A percentile compares a stretch with the other conserved stretches of the same genome.
Evolutionary conservation across 2,888 invertebrate genomes (phyloP).

Genomic region (Patella caerulea): DNA sequence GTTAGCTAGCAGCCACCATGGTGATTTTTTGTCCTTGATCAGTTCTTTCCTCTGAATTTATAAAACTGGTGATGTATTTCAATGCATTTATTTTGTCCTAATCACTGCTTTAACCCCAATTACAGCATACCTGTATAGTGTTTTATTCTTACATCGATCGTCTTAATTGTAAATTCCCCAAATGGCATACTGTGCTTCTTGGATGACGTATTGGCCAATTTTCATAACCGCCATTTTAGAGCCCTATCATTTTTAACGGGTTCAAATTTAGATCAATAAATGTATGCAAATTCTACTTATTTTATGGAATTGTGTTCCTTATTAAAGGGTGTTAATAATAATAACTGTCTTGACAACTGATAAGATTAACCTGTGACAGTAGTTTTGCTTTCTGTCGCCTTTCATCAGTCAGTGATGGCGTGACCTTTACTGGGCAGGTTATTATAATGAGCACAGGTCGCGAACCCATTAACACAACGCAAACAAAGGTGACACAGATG

Average conservation of each 20-base stretch:
- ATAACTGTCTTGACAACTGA: no score
- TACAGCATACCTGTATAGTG: background rate
- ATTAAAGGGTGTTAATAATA: no score
- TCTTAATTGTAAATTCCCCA: conserved; percentile 2
- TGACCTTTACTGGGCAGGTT: conserved; percentile 9
- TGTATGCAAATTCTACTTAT: no score
- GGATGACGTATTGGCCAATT: conserved; percentile 39
- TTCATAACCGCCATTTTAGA: conserved; percentile 45
- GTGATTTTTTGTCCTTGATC: conserved; percentile 29
- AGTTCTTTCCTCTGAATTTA: background rate
- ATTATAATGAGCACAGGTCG: conserved; percentile 10
- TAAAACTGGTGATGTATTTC: conserved; percentile 10
- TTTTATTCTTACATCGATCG: conserved; percentile 7
- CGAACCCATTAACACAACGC: background rate
- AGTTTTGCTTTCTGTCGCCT: no score
- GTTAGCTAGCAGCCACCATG: conserved; percentile 30
- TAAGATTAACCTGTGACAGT: no score
- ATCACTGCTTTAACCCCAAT: no score
- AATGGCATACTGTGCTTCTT: conserved; percentile 32
- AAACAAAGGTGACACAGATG: conserved; percentile 12
- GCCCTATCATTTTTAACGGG: conserved; percentile 27
- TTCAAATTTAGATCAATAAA: no score
- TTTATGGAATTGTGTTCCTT: no score
- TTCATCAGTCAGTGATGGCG: no score
- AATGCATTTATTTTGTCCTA: background rate